Percentiles rank a stretch among this genome's conserved stretches.
phyloP scores from a whole-genome alignment of 2,113 vertebrate species.

The Macaca fascicularis region T2T-MFA8v1.1 NC_088386.1:51378501-51379000 shows the following conservation, averaged over 20 bases:
- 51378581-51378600: background rate
- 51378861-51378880: background rate
- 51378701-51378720: conserved; percentile 11
- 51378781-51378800: background rate
- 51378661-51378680: background rate
- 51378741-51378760: background rate
- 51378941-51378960: background rate
- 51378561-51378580: background rate
- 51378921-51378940: background rate
- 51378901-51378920: background rate
- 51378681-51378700: background rate
- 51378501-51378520: background rate
- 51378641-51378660: background rate
- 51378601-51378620: conserved; percentile 12
- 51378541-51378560: background rate
- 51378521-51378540: background rate
- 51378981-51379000: background rate
- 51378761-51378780: background rate
- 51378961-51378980: background rate
- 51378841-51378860: background rate
- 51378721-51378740: background rate
- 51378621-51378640: background rate
- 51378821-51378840: background rate
- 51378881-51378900: background rate
- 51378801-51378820: background rate